Percentiles rank a stretch among this genome's conserved stretches.
Evolutionary conservation across 2,888 invertebrate genomes (phyloP).

Genomic region (Ormia ochracea): DNA sequence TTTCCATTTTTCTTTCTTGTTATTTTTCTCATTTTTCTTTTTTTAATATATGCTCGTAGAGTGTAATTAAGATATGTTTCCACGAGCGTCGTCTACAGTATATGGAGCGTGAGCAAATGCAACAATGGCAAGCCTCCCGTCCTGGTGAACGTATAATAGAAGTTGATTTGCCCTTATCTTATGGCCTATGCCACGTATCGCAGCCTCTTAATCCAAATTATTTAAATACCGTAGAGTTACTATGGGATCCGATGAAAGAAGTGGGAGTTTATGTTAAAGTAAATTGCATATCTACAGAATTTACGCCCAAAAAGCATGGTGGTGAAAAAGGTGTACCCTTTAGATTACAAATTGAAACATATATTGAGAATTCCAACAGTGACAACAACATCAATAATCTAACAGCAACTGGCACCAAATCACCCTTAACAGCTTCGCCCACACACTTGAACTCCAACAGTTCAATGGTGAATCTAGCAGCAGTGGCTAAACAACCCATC

Average conservation of each 20-base stretch:
- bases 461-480: constrained; percentile 64
- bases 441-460: constrained; percentile 63
- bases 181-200: constrained; percentile 90
- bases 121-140: constrained; percentile 91
- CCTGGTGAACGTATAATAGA: constrained; percentile 95
- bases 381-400: constrained; percentile 53
- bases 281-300: constrained; percentile 98
- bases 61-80: constrained; percentile 94
- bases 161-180: constrained; percentile 94
- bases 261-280: constrained; percentile 96
- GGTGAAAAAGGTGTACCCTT: constrained; percentile 99
- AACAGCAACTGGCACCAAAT: constrained; percentile 54
- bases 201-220: constrained; percentile 82
- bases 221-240: constrained; percentile 90
- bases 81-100: constrained; percentile 97
- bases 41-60: constrained; percentile 78
- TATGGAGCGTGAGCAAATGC: constrained; percentile 95
- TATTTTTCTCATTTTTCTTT: constrained; percentile 71
- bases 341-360: constrained; percentile 95
- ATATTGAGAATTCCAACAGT: constrained; percentile 72
- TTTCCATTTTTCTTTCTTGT: constrained; percentile 6
- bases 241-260: constrained; percentile 97
- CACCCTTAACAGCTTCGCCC: constrained; percentile 56
- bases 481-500: constrained; percentile 80
- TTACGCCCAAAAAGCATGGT: constrained; percentile 97